phyloP scores from a whole-genome alignment of 2,797 vertebrate genomes.

The Danio jaintianensis region DNA sequence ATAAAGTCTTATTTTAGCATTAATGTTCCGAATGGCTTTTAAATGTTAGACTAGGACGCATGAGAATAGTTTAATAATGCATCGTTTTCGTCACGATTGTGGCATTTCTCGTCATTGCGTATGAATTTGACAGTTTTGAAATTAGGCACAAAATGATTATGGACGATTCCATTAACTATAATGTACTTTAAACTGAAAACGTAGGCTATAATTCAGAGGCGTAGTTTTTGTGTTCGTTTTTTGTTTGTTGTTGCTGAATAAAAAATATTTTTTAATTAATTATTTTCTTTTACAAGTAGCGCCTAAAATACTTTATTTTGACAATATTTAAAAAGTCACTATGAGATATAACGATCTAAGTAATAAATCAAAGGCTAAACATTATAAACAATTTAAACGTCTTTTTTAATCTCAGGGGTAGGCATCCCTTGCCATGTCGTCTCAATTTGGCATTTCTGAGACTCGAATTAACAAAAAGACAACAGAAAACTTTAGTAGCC shows the following conservation, averaged over 20 bases:
- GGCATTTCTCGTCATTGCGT: conserved; percentile 1
- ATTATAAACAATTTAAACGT: background rate
- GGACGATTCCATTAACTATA: background rate
- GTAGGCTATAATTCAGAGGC: too few species aligned
- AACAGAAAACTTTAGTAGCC: background rate
- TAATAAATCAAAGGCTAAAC: too few species aligned
- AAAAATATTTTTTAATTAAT: too few species aligned
- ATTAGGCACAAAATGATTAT: background rate
- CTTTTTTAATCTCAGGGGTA: background rate
- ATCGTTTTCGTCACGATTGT: background rate
- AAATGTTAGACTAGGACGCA: background rate
- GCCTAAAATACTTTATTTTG: too few species aligned
- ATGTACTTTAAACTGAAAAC: background rate
- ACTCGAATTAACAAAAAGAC: background rate
- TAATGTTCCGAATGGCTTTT: background rate
- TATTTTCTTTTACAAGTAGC: too few species aligned
- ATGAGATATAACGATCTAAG: background rate
- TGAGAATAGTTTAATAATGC: background rate
- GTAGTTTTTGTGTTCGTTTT: background rate
- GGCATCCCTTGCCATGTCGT: background rate
- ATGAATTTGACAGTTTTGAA: background rate
- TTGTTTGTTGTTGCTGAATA: too few species aligned
- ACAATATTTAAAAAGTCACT: too few species aligned
- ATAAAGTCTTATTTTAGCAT: background rate
- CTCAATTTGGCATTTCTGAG: background rate